Percentiles rank a stretch among this genome's conserved stretches.
phyloP scores from a whole-genome alignment of 2,797 vertebrate species.

The Lutjanus campechanus region DNA sequence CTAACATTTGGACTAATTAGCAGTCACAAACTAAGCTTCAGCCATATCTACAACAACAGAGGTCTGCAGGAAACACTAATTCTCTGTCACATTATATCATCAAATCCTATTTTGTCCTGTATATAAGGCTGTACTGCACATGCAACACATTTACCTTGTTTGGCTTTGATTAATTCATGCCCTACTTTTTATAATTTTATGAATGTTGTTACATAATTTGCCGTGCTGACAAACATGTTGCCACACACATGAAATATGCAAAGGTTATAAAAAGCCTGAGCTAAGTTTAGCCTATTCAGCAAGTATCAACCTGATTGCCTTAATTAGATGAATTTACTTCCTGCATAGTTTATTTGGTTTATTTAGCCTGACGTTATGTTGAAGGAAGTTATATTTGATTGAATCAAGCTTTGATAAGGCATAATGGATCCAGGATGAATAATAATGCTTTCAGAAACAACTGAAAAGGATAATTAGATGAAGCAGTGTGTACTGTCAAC shows the following conservation, averaged over 20 bases:
- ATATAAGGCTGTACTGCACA: background rate
- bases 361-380: conserved; percentile 19
- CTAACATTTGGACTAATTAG: background rate
- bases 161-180: conserved; percentile 19
- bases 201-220: conserved; percentile 16
- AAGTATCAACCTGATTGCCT: conserved; percentile 25
- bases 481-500: conserved; percentile 11
- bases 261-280: conserved; percentile 23
- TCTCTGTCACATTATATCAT: background rate
- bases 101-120: background rate
- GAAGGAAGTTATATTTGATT: conserved; percentile 12
- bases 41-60: background rate
- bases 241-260: conserved; percentile 58
- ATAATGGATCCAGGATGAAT: conserved; percentile 17
- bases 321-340: conserved; percentile 37
- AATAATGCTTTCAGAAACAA: conserved; percentile 29
- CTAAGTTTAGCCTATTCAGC: conserved; percentile 29
- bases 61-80: background rate
- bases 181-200: conserved; percentile 31
- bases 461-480: conserved; percentile 31
- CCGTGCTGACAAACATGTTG: conserved; percentile 27
- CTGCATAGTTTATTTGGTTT: conserved; percentile 27
- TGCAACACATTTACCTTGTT: conserved; percentile 6
- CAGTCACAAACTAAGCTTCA: background rate
- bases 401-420: conserved; percentile 22